phyloP scores from a whole-genome alignment of 2,113 vertebrate species.

The Symphodus melops region DNA sequence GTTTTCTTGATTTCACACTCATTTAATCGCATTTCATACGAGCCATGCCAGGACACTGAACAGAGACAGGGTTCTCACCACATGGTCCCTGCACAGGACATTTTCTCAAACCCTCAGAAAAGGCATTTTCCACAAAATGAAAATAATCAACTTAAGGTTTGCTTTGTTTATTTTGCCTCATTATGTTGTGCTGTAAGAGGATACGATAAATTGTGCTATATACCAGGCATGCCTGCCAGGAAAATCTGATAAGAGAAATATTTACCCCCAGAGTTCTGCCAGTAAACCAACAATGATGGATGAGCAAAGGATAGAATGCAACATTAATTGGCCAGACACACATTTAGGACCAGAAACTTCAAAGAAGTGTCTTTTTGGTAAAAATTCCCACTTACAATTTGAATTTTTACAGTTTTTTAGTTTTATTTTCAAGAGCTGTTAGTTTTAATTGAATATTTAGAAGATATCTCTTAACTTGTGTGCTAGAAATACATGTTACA shows the following conservation, averaged over 20 bases:
- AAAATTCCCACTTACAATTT: slow-evolving; percentile 7
- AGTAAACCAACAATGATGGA: slow-evolving; percentile 64
- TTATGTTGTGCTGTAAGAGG: slow-evolving; percentile 58
- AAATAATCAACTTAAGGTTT: slow-evolving; percentile 67
- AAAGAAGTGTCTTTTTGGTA: slow-evolving; percentile 12
- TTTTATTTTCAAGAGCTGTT: background rate
- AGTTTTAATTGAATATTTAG: background rate
- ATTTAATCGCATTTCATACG: slow-evolving; percentile 57
- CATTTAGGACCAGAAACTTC: slow-evolving; percentile 25
- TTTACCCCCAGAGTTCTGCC: slow-evolving; percentile 68
- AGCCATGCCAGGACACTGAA: slow-evolving; percentile 47
- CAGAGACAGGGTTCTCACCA: slow-evolving; percentile 38
- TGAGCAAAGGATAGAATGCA: slow-evolving; percentile 53
- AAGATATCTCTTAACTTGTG: background rate
- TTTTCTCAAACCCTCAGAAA: slow-evolving; percentile 41
- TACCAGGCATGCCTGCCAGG: slow-evolving; percentile 46
- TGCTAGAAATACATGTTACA: background rate
- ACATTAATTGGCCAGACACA: slow-evolving; percentile 54
- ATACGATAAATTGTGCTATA: slow-evolving; percentile 67
- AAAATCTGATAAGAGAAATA: slow-evolving; percentile 76
- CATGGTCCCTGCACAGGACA: slow-evolving; percentile 19
- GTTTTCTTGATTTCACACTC: slow-evolving; percentile 55
- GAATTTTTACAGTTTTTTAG: background rate
- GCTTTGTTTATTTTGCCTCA: slow-evolving; percentile 65
- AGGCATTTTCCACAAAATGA: slow-evolving; percentile 38